Evolutionary conservation across 2,797 vertebrate species (phyloP).

Genomic region (Hyperoplus lanceolatus): DNA sequence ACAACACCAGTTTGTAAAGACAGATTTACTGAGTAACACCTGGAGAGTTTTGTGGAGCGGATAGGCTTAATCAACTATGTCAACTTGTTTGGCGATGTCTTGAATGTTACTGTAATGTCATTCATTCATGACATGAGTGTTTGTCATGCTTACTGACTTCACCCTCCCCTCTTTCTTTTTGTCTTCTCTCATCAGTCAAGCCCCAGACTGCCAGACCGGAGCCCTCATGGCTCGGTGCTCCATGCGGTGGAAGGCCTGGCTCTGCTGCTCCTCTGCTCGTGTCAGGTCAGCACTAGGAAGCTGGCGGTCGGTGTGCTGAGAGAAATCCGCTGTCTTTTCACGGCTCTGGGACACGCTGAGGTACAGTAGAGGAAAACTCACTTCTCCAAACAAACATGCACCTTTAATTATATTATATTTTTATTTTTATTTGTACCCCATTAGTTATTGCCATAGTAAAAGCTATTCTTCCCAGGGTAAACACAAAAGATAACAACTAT

Average conservation of each 20-base stretch:
- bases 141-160: background rate
- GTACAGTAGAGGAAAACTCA: constrained; percentile 75
- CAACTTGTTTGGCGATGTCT: no score
- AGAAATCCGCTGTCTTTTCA: constrained; percentile 95
- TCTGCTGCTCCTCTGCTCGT: constrained; percentile 95
- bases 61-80: no score
- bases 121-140: background rate
- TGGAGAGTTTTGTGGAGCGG: no score
- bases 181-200: constrained; percentile 81
- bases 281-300: constrained; percentile 96
- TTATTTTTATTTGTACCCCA: background rate
- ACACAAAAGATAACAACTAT: no score
- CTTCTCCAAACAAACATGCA: constrained; percentile 6
- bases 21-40: no score
- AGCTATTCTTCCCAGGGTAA: no score
- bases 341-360: constrained; percentile 95
- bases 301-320: constrained; percentile 94
- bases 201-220: constrained; percentile 91
- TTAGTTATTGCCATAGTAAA: no score
- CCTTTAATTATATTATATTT: background rate
- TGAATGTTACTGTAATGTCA: no score
- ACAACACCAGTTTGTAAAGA: no score
- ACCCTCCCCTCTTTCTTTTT: background rate
- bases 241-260: constrained; percentile 97
- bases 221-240: constrained; percentile 94